phyloP scores from a whole-genome alignment of 53 echinoderm and acorn worm genomes.

The Hippasteria phrygiana region DNA sequence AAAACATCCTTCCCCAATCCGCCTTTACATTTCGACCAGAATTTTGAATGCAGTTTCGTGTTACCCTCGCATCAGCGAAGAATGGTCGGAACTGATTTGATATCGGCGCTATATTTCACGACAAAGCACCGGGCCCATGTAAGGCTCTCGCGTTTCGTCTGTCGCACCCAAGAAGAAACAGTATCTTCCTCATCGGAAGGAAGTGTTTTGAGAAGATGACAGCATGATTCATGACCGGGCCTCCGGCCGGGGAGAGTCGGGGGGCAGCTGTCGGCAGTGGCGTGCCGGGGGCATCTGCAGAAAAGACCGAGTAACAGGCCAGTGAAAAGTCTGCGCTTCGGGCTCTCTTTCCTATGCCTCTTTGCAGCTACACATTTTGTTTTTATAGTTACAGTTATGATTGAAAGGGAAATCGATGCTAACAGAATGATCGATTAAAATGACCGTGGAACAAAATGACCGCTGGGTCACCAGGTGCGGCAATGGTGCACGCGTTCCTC shows the following conservation, averaged over 20 bases:
- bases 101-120: no score
- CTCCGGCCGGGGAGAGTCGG: background rate
- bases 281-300: background rate
- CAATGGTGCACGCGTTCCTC: background rate
- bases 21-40: background rate
- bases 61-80: background rate
- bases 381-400: background rate
- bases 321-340: background rate
- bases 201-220: background rate
- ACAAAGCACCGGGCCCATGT: background rate
- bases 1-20: no score
- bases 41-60: background rate
- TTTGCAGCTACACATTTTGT: background rate
- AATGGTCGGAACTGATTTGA: background rate
- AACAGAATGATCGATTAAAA: background rate
- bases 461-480: background rate
- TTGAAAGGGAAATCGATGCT: slow-evolving; percentile 12
- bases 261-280: background rate
- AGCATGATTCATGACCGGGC: background rate
- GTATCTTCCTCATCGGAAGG: background rate
- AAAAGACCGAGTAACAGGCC: background rate
- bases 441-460: background rate
- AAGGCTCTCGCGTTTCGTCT: background rate
- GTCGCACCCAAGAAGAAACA: background rate
- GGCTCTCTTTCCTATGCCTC: background rate